phyloP scores from a whole-genome alignment of 2,888 invertebrate species.

The Oligia latruncula region DNA sequence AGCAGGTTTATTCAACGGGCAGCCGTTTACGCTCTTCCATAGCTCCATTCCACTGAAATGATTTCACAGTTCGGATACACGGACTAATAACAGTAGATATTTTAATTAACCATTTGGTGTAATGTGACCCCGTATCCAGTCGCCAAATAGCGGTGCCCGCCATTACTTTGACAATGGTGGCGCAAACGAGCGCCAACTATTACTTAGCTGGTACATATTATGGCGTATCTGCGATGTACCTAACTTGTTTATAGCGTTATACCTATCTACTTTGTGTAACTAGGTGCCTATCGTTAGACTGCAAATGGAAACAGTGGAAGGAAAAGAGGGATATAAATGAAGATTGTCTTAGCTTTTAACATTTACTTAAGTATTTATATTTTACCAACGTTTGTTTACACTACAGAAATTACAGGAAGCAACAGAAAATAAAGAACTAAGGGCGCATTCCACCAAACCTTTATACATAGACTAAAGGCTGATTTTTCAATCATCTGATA shows the following conservation, averaged over 20 bases:
- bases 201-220: constrained; percentile 60
- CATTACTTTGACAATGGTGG: constrained; percentile 62
- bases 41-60: constrained; percentile 65
- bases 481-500: no score
- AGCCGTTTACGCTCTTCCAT: constrained; percentile 58
- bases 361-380: background rate
- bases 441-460: no score
- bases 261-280: constrained; percentile 51
- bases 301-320: background rate
- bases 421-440: background rate
- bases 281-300: background rate
- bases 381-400: no score
- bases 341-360: background rate
- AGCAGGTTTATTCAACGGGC: constrained; percentile 43
- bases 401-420: background rate
- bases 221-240: constrained; percentile 56
- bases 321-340: background rate
- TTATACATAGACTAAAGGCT: no score
- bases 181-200: constrained; percentile 59
- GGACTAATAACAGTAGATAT: constrained; percentile 66
- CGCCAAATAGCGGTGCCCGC: constrained; percentile 61
- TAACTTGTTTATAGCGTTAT: constrained; percentile 56
- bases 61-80: constrained; percentile 69
- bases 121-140: constrained; percentile 65
- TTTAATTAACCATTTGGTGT: constrained; percentile 72